A percentile compares a stretch with the other conserved stretches of the same genome.
Conservation (phyloP, 2,888 invertebrate species). For the Thecocarcelia acutangulata region DNA sequence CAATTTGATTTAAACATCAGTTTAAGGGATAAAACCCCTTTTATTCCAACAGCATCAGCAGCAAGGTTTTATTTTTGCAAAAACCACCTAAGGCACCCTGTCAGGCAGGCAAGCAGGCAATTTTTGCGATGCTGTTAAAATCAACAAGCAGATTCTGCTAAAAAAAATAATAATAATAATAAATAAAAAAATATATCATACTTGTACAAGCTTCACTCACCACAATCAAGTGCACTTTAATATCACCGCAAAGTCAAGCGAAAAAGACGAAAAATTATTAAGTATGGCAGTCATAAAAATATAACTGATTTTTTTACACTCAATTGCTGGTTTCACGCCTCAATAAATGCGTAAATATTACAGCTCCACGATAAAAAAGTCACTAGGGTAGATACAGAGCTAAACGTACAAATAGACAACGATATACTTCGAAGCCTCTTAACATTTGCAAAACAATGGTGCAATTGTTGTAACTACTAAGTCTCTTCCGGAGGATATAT, state of each 20-base stretch:
- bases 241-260: constrained; percentile 71
- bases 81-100: constrained; percentile 54
- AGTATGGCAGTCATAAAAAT: constrained; percentile 55
- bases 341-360: constrained; percentile 73
- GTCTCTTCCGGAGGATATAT: too few species aligned
- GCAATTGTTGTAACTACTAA: too few species aligned
- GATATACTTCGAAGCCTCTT: neutral
- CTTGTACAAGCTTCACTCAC: constrained; percentile 60
- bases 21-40: constrained; percentile 57
- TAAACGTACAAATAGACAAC: constrained; percentile 3
- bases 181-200: constrained; percentile 9
- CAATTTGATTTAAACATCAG: constrained; percentile 71
- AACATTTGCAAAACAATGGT: too few species aligned
- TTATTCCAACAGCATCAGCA: constrained; percentile 18
- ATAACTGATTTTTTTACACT: constrained; percentile 75
- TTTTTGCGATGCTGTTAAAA: constrained; percentile 56
- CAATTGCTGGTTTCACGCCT: constrained; percentile 79
- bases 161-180: neutral
- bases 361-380: constrained; percentile 56
- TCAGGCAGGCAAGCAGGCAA: constrained; percentile 58
- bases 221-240: constrained; percentile 71
- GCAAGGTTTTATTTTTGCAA: constrained; percentile 18
- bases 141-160: constrained; percentile 55
- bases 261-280: constrained; percentile 69
- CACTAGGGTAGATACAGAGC: constrained; percentile 39